Percentiles rank a stretch among this genome's conserved stretches.
These are phyloP conservation scores for Colletes latitarsis DNA, from an alignment of 1,140 invertebrate species.

Conservation along the genomic window DNA sequence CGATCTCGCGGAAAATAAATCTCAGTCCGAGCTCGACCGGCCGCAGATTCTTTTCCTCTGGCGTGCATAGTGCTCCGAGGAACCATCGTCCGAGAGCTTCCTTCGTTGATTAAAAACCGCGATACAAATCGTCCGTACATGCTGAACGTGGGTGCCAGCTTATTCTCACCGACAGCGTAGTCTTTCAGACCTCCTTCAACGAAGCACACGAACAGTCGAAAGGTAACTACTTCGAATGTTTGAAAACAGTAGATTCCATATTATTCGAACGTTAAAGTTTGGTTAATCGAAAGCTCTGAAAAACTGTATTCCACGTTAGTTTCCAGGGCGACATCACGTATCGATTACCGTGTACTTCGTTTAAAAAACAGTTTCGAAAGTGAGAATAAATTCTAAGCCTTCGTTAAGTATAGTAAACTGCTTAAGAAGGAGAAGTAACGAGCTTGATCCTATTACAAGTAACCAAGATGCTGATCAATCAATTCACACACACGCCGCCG, in stretches of 20 bases:
- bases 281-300: too few species aligned
- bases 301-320: too few species aligned
- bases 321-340: too few species aligned
- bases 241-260: neutral
- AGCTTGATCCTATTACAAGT: neutral
- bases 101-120: conserved; percentile 40
- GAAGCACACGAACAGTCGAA: neutral
- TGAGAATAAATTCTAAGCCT: neutral
- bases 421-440: neutral
- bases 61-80: neutral
- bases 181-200: conserved; percentile 15
- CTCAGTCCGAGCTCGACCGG: conserved; percentile 2
- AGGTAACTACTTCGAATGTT: too few species aligned
- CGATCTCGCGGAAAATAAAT: conserved; percentile 38
- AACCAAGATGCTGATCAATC: neutral
- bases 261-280: neutral
- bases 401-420: neutral
- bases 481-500: neutral
- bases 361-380: neutral
- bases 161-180: conserved; percentile 36
- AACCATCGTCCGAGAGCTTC: conserved; percentile 7
- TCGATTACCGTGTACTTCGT: too few species aligned
- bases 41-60: conserved; percentile 27
- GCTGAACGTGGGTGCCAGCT: conserved; percentile 34
- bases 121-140: conserved; percentile 46